phyloP scores from a whole-genome alignment of 1,140 invertebrate genomes.

The Anastrepha ludens region DNA sequence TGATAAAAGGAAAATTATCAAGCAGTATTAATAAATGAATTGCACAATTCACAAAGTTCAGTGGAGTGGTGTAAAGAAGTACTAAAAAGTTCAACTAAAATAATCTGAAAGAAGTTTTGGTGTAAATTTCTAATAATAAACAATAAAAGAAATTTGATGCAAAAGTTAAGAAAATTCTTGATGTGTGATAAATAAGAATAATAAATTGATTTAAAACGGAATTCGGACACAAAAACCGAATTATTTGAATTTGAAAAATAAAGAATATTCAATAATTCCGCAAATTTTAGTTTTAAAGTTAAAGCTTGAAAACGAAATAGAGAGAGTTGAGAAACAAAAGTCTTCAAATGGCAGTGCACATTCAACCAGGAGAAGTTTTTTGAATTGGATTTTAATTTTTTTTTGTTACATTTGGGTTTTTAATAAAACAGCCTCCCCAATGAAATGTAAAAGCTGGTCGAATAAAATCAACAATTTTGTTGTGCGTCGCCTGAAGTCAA shows the following conservation, averaged over 20 bases:
- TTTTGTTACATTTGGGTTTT: conserved; percentile 24
- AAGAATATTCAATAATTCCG: too few relatives aligned
- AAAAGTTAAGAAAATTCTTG: too few relatives aligned
- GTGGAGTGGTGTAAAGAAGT: background rate
- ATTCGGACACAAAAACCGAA: too few relatives aligned
- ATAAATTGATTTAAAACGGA: too few relatives aligned
- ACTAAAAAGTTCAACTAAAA: too few relatives aligned
- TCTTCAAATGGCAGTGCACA: conserved; percentile 10
- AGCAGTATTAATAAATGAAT: conserved; percentile 1
- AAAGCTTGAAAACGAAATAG: background rate
- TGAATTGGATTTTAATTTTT: conserved; percentile 30
- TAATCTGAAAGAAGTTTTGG: background rate
- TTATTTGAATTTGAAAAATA: too few relatives aligned
- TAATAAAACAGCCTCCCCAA: conserved; percentile 66
- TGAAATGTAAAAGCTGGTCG: conserved; percentile 74
- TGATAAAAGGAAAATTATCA: background rate
- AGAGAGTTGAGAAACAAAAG: background rate
- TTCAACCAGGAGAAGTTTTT: background rate
- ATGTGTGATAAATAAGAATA: too few relatives aligned
- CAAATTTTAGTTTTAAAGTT: too few relatives aligned
- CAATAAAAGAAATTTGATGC: background rate
- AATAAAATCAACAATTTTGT: conserved; percentile 74
- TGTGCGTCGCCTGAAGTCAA: conserved; percentile 70
- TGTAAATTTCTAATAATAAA: background rate
- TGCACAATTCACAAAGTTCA: too few relatives aligned